Base-by-base conservation (phyloP, 2,888 invertebrate genomes). In the Scelioninae gen. 1 region DNA sequence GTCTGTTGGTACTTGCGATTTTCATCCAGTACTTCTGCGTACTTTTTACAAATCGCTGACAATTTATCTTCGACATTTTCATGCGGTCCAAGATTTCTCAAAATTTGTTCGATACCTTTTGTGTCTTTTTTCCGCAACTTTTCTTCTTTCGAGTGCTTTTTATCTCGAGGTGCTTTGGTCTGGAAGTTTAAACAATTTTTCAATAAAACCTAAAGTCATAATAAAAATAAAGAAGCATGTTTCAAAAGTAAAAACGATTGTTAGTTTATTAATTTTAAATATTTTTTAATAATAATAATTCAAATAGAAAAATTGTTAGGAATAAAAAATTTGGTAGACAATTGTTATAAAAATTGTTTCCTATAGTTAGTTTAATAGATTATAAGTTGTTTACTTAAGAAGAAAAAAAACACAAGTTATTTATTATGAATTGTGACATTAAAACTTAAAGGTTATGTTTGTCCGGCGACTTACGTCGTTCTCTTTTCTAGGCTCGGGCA, bases 1-100 rank as follows among this genome's bases (percentile, higher is more conserved):
- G 93, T 93, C 82, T 93, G 93, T 84, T 94, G 94, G 81, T 94
- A 89, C 82, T 94, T 94, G 82, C 94, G 93, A 89, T 95, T 95
- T 69, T 96, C 96, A 85, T 97, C 96, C 10, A 95, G 94, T 5
- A 95, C 93, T 87, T 97, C 96, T 0, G 95, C 93, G 90, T 96
- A 97, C 89, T 96, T 97, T 87, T 95, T 95, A 87, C 95, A 95
- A 84, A 97, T 93, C 0, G 94, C 93, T 4, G 94, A 93, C 34
- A 96, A 91, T 91, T 96, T 96, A 86, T 96, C 96, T 84, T 95
- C 95, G 0, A 94, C 91, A 0, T 94, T 94, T 29, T 94, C 93
- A 0, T 94, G 89, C 0, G 93, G 92, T 83, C 93, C 94, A 0
- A 95, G 89, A 0, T 94, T 93, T 90, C 94, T 95, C 88, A 96